Conservation (phyloP, 2,797 vertebrate genomes). For the Distichodus sexfasciatus region DNA sequence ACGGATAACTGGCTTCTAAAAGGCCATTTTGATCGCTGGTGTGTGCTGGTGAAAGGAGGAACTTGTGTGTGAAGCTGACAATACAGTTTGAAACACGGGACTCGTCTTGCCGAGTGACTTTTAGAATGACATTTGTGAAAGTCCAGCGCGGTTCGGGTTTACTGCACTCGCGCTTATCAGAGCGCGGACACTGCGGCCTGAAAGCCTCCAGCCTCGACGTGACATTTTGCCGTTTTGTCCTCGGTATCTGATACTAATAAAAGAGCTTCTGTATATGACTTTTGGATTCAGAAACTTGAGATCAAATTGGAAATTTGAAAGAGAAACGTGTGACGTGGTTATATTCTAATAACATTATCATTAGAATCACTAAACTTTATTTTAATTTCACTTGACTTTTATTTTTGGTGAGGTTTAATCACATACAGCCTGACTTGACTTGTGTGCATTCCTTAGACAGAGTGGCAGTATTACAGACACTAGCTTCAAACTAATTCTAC, state of each 20-base stretch:
- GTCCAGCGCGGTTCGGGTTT: background rate
- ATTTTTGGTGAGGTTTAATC: slow-evolving; percentile 16
- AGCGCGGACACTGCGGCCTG: background rate
- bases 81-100: background rate
- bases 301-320: no score
- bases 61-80: slow-evolving; percentile 17
- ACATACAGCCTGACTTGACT: slow-evolving; percentile 68
- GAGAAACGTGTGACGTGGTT: no score
- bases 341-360: no score
- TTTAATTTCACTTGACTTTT: background rate
- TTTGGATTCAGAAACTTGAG: no score
- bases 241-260: background rate
- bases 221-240: background rate
- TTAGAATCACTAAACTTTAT: background rate
- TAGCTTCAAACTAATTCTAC: no score
- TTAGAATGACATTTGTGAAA: slow-evolving; percentile 8
- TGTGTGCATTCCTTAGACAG: slow-evolving; percentile 59
- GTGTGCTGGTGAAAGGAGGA: slow-evolving; percentile 20
- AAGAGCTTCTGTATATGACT: no score
- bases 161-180: background rate
- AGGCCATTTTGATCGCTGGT: slow-evolving; percentile 35
- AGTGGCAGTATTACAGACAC: slow-evolving; percentile 6
- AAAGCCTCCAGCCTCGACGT: background rate
- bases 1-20: slow-evolving; percentile 62
- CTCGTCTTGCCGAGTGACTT: slow-evolving; percentile 59